Conservation (phyloP, 2,888 invertebrate species). For the Archips crataeganus region DNA sequence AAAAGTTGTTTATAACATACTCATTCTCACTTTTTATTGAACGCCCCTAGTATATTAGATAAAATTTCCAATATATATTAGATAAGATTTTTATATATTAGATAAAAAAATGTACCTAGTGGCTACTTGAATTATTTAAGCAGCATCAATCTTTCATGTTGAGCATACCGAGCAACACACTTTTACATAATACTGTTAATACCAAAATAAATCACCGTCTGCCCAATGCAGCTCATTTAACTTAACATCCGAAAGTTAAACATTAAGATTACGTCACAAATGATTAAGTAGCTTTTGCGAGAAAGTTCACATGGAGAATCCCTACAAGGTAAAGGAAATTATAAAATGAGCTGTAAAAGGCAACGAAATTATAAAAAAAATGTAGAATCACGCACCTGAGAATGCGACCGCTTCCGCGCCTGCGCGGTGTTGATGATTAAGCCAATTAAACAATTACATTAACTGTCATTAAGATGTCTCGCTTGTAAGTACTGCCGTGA, state of each 20-base stretch:
- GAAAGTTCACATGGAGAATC: constrained; percentile 33
- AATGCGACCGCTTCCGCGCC: constrained; percentile 60
- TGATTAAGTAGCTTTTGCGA: constrained; percentile 34
- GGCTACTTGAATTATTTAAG: no score
- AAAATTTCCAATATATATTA: no score
- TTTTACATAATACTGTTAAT: background rate
- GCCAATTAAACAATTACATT: constrained; percentile 17
- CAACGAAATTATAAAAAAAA: constrained; percentile 45
- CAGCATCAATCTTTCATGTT: no score
- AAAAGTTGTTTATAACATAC: no score
- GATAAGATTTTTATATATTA: no score
- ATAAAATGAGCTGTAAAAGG: constrained; percentile 35
- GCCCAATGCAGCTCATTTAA: constrained; percentile 11
- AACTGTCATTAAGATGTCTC: constrained; percentile 18
- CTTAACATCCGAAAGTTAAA: constrained; percentile 25
- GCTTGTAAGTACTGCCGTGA: background rate
- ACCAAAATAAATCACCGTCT: constrained; percentile 2
- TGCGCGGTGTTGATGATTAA: constrained; percentile 25
- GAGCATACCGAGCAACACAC: background rate
- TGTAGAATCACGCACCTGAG: constrained; percentile 61
- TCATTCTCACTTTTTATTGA: no score
- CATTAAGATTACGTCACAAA: constrained; percentile 35
- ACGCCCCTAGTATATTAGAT: no score
- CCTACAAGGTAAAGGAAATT: constrained; percentile 36
- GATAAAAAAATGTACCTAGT: no score